Evolutionary conservation across 2,888 invertebrate genomes (phyloP).

Genomic region (Ectemnius cavifrons): DNA sequence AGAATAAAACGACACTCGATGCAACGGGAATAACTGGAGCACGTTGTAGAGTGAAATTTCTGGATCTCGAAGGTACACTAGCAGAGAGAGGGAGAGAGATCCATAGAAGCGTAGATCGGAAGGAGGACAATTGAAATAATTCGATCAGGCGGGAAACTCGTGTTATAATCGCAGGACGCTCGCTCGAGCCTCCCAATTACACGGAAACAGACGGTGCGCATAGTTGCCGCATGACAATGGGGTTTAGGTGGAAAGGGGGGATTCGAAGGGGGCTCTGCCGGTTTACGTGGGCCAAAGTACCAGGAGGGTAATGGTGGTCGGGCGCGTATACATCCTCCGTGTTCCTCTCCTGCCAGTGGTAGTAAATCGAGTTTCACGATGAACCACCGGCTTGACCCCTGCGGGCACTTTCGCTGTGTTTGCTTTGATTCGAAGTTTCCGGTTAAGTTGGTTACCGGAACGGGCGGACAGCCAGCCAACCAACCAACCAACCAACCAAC

Average conservation of each 20-base stretch:
- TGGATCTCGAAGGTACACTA: no score
- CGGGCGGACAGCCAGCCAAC: conserved; percentile 19
- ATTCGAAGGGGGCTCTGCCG: conserved; percentile 17
- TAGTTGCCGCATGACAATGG: conserved; percentile 47
- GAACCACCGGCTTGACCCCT: conserved; percentile 69
- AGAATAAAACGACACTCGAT: no score
- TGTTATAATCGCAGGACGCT: conserved; percentile 50
- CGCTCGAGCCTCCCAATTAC: conserved; percentile 56
- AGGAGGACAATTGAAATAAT: conserved; percentile 53
- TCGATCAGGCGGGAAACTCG: conserved; percentile 51
- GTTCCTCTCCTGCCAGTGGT: conserved; percentile 17
- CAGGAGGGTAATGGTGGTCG: conserved; percentile 2
- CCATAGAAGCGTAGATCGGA: no score
- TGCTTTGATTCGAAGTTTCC: conserved; percentile 77
- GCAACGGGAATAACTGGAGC: no score
- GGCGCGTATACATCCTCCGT: no score
- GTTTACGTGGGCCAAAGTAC: conserved; percentile 7
- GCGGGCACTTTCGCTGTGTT: conserved; percentile 74
- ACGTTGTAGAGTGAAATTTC: no score
- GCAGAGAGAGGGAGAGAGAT: no score
- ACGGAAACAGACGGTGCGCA: conserved; percentile 51
- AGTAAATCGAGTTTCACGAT: conserved; percentile 66
- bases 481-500: no score
- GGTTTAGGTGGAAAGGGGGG: conserved; percentile 2
- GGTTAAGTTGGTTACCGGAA: conserved; percentile 74